A percentile compares a stretch with the other conserved stretches of the same genome.
Evolutionary conservation across 2,113 vertebrate genomes (phyloP).

Genomic region (Symphodus melops): DNA sequence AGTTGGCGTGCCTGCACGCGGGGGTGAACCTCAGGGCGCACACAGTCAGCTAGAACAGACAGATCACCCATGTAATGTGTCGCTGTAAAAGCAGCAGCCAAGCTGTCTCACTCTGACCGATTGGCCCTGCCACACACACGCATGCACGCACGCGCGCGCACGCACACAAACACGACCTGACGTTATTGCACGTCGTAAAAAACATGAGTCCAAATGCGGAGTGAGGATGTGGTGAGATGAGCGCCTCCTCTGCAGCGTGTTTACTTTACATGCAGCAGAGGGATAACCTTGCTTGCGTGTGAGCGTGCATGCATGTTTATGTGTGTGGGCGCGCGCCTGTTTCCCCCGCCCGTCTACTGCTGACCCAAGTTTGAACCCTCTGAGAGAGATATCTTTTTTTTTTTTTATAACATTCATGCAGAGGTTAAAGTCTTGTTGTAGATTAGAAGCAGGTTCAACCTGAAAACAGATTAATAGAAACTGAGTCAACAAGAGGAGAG

Average conservation of each 20-base stretch:
- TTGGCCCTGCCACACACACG: slow-evolving; percentile 32
- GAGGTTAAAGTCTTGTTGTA: slow-evolving; percentile 70
- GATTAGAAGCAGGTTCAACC: slow-evolving; percentile 23
- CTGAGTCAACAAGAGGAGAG: slow-evolving; percentile 21
- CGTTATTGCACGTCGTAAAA: slow-evolving; percentile 76
- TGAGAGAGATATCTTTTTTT: slow-evolving; percentile 77
- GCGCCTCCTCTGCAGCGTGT: slow-evolving; percentile 55
- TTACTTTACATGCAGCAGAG: slow-evolving; percentile 76
- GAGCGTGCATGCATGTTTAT: slow-evolving; percentile 19
- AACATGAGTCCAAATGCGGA: slow-evolving; percentile 43
- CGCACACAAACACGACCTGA: slow-evolving; percentile 11
- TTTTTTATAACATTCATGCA: slow-evolving; percentile 70
- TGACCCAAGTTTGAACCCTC: slow-evolving; percentile 90
- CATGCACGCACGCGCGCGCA: slow-evolving; percentile 7
- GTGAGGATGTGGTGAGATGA: slow-evolving; percentile 61
- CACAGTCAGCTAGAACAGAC: slow-evolving; percentile 48
- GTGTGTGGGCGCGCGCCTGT: neutral
- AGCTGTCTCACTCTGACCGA: slow-evolving; percentile 62
- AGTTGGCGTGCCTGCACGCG: slow-evolving; percentile 8
- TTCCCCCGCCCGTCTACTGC: slow-evolving; percentile 39
- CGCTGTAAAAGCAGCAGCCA: slow-evolving; percentile 72
- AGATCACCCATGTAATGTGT: slow-evolving; percentile 57
- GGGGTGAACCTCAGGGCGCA: slow-evolving; percentile 75
- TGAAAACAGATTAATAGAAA: neutral
- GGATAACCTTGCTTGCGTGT: slow-evolving; percentile 76